Evolutionary conservation across 2,888 invertebrate species (phyloP).

Genomic region (Diplolepis rosae): DNA sequence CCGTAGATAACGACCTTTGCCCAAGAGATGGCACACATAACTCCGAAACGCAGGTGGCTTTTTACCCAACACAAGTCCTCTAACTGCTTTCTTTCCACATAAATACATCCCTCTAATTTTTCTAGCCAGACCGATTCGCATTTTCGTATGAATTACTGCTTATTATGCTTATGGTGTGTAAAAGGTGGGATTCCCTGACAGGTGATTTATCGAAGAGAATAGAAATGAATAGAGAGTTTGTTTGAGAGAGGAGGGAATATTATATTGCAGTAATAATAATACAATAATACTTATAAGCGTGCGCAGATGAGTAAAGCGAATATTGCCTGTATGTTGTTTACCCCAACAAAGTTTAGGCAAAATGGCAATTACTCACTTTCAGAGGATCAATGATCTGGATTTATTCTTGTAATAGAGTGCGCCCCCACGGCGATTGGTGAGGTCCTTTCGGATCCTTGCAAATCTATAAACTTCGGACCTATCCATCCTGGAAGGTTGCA

Average conservation of each 20-base stretch:
- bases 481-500: background rate
- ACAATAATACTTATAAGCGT: background rate
- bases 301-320: background rate
- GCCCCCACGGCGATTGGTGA: slow-evolving; percentile 16
- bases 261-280: background rate
- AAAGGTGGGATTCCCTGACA: background rate
- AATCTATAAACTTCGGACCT: slow-evolving; percentile 23
- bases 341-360: slow-evolving; percentile 9
- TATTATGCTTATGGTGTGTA: slow-evolving; percentile 24
- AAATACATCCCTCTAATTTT: slow-evolving; percentile 32
- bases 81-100: slow-evolving; percentile 47
- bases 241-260: background rate
- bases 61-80: slow-evolving; percentile 46
- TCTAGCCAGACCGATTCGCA: background rate
- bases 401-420: slow-evolving; percentile 23
- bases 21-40: slow-evolving; percentile 52
- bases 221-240: background rate
- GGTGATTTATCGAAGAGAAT: background rate
- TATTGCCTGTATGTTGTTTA: too few species aligned
- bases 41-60: slow-evolving; percentile 63
- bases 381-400: slow-evolving; percentile 19
- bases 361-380: slow-evolving; percentile 16
- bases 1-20: slow-evolving; percentile 53
- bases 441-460: slow-evolving; percentile 19
- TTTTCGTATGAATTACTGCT: slow-evolving; percentile 24